Base-by-base conservation (phyloP, 2,888 invertebrate species). In the Lithophane socia region DNA sequence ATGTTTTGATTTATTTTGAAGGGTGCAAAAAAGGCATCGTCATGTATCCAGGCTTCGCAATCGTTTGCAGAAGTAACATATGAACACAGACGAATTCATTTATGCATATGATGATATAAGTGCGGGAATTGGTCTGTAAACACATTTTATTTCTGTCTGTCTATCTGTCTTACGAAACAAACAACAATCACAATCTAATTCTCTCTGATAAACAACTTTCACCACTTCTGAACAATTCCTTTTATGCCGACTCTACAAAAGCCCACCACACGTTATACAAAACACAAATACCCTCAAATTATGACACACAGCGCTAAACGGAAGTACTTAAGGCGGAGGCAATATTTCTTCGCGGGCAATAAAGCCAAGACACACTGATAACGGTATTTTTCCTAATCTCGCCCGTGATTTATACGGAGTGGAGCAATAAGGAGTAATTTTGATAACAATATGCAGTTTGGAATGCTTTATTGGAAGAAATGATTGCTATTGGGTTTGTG, bases 301-400 rank as follows among this genome's bases (percentile, higher is more conserved):
- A 93, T 92, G 92, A 92, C 89, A 92, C 87, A 91, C 87, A 88
- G 78, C 87, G 84, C 75, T 79, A 83, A 82, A 81, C 86, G 91
- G 91, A 92, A 93, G 92, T 92, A 88, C 91, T 91, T 90, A 88
- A 89, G 88, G 86, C 86, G 86, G 86, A 89, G 88, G 90, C 91
- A 90, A 91, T 92, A 91, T 92, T 91, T 91, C 89, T 91, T 93
- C 91, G 92, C 91, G 90, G 89, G 88, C 92, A 88, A 94, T 94
- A 93, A 94, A 93, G 90, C 89, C 82, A 77, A 86, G 86, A 80
- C 86, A 84, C 77, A 86, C 86, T 87, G 90, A 90, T 90, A 89
- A 90, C 89, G 84, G 84, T 86, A 83, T 88, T 87, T 89, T 87
- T 88, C 85, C 80, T 89, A 85, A 86, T 87, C 81, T 83, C 37